Conservation (phyloP, 2,113 vertebrate species). For the Tragelaphus imberbis region DNA sequence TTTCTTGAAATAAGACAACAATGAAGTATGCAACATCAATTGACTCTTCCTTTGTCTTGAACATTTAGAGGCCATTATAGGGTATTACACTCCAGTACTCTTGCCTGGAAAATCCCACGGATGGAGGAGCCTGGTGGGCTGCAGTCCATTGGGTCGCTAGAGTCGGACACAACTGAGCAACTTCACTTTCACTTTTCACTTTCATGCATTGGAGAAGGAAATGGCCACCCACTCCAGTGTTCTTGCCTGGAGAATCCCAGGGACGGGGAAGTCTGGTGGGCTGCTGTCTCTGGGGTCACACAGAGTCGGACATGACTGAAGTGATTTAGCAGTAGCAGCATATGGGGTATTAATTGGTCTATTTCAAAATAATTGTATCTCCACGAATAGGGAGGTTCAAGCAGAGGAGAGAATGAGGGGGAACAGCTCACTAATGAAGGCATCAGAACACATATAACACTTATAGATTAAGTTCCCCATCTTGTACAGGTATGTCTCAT, state of each 20-base stretch:
- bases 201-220: no score
- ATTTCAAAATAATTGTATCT: neutral
- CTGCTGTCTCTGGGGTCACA: no score
- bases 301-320: no score
- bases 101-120: no score
- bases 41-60: neutral
- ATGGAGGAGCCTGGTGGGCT: no score
- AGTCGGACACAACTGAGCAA: no score
- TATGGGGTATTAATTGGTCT: neutral
- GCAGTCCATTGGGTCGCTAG: no score
- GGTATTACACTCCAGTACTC: neutral
- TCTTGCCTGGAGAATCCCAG: neutral
- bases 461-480: neutral
- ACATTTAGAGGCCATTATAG: neutral
- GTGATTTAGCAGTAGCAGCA: no score
- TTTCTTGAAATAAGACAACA: neutral
- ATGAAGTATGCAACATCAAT: neutral
- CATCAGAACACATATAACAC: neutral
- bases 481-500: neutral
- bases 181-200: no score
- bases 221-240: no score
- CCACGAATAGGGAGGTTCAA: neutral
- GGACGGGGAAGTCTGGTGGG: no score
- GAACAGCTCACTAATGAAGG: neutral
- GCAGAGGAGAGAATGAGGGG: neutral